phyloP scores from a whole-genome alignment of 1,140 invertebrate species.

The Bombus haemorrhoidalis region DNA sequence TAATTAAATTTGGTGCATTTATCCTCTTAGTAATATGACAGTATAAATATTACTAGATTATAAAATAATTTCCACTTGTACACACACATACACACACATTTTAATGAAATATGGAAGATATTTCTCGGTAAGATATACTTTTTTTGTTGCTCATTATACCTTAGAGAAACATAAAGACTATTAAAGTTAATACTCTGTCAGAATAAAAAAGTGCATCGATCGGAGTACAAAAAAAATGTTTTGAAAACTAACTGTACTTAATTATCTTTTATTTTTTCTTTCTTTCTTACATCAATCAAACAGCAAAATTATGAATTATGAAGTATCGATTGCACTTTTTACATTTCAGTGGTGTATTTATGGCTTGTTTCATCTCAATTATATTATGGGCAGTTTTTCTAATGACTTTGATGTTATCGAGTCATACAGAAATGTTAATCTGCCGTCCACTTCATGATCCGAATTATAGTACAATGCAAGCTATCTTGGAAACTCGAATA shows the following conservation, averaged over 20 bases:
- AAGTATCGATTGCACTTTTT: background rate
- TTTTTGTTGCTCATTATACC: too few relatives aligned
- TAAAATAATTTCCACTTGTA: too few relatives aligned
- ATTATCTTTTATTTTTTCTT: background rate
- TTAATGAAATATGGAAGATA: background rate
- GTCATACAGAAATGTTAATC: constrained; percentile 76
- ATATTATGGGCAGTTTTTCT: constrained; percentile 75
- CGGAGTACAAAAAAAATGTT: too few relatives aligned
- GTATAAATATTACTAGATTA: too few relatives aligned
- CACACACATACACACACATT: too few relatives aligned
- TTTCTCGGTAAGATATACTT: background rate
- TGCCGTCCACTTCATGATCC: constrained; percentile 79
- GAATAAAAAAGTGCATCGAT: too few relatives aligned
- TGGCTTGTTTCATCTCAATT: constrained; percentile 75
- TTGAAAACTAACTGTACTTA: background rate
- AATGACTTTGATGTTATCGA: constrained; percentile 70
- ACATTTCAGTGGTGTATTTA: constrained; percentile 72
- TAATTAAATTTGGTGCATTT: too few relatives aligned
- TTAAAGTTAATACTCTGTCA: too few relatives aligned
- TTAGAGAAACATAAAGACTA: too few relatives aligned
- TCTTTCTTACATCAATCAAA: background rate
- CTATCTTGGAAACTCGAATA: constrained; percentile 74
- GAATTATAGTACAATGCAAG: constrained; percentile 74
- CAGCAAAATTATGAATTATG: background rate
- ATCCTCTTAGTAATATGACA: too few relatives aligned